Percentiles rank a stretch among this genome's conserved stretches.
These are phyloP conservation scores for Dinocampus coccinellae DNA, from an alignment of 2,888 invertebrate genomes.

Conservation along the genomic window DNA sequence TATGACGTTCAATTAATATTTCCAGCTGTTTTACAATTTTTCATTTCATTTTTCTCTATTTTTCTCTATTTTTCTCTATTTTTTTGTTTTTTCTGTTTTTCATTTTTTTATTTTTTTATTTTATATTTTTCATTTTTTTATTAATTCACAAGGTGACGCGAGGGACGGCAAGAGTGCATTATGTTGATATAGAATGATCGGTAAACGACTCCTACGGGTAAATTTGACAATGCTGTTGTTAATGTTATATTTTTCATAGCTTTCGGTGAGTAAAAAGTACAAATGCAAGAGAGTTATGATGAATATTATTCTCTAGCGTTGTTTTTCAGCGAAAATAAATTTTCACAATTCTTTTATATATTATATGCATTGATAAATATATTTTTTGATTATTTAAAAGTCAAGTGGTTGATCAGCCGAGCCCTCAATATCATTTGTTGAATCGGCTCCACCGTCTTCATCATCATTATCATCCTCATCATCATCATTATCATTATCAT, in stretches of 20 bases:
- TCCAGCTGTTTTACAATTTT: neutral
- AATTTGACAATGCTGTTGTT: neutral
- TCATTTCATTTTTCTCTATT: neutral
- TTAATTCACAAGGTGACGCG: neutral
- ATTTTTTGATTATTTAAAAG: slow-evolving; percentile 72
- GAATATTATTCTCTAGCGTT: neutral
- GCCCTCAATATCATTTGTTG: slow-evolving; percentile 79
- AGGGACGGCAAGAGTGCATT: slow-evolving; percentile 20
- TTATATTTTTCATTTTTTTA: neutral
- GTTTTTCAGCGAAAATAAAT: neutral
- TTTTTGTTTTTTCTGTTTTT: neutral
- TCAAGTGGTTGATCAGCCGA: slow-evolving; percentile 83
- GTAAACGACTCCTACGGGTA: neutral
- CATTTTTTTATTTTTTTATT: neutral
- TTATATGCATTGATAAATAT: neutral
- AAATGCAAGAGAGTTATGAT: neutral
- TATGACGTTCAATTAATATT: neutral
- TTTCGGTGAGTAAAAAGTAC: neutral
- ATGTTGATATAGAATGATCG: neutral
- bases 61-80: neutral
- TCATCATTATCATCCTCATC: slow-evolving; percentile 80
- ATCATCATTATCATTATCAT: too few species aligned
- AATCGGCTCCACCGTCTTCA: slow-evolving; percentile 79
- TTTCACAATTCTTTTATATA: neutral
- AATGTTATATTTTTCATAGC: neutral